Evolutionary conservation across 1,140 invertebrate genomes (phyloP), one percentile per base, ranked within the genome.

Genomic region (Plodia interpunctella): DNA sequence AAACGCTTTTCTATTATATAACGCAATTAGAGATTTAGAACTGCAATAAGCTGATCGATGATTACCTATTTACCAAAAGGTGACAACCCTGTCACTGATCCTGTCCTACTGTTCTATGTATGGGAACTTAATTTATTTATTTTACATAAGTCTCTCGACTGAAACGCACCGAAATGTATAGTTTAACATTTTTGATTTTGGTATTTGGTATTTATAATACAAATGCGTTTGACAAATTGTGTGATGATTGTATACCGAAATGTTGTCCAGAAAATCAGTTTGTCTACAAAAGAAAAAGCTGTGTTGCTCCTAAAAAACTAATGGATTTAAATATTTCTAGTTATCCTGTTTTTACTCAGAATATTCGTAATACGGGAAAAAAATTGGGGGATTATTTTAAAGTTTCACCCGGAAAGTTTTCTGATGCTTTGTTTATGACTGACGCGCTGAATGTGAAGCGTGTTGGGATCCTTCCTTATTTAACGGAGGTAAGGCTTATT

Each of bases 401-500:
- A 5, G 25, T 62, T 11, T 19, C 53, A 19, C 49, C 55, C 10
- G 35, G 17, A 20, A 54, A 15, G 5, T 59, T 63, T 55, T 10
- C 18, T 13, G 49, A 65, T 51, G 20, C 4, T 8, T 10, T 19
- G n/a, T 62, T 62, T 32, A 17, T 28, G 13, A 44, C 2, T 18
- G 15, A 11, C 5, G 49, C 56, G n/a, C 57, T 20, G 17, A 58
- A 63, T 18, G 18, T 55, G 21, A 60, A 38, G 21, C 6, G n/a
- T 9, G 13, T 53, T 1, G 8, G 17, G 1, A 58, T 38, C 49
- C 62, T 59, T 4, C 9, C 55, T 28, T 68, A 59, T 49, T 56
- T 68, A n/a, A 35, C 35, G 10, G 56, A 61, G 62, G 66, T 68
- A 57, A 68, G 61, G 49, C 52, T 49, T 51, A 13, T 49, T 11